Conservation (phyloP, 1,140 invertebrate species). For the Epicauta chinensis region DNA sequence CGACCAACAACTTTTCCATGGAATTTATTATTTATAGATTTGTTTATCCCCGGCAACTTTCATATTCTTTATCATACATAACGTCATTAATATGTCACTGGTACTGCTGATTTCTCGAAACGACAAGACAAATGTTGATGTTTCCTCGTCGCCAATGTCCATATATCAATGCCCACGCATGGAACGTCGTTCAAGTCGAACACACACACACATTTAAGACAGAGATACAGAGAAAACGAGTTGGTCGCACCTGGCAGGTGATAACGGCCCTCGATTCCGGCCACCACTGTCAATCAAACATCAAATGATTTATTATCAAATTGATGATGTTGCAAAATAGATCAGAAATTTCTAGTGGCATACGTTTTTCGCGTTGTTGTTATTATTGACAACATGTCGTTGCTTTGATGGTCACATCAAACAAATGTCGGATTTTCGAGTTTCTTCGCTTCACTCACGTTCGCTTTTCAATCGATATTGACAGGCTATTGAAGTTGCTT, state of each 20-base stretch:
- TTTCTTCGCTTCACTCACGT: conserved; percentile 16
- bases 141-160: conserved; percentile 25
- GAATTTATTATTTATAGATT: conserved; percentile 37
- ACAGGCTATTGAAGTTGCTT: conserved; percentile 37
- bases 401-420: conserved; percentile 28
- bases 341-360: not conserved
- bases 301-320: not conserved
- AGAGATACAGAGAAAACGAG: not conserved
- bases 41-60: conserved; percentile 36
- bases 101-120: conserved; percentile 33
- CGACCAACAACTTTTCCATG: conserved; percentile 20
- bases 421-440: conserved; percentile 30
- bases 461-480: conserved; percentile 27
- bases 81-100: conserved; percentile 36
- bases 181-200: not conserved
- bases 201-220: not conserved
- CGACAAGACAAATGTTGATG: conserved; percentile 37
- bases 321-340: not conserved
- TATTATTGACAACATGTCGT: conserved; percentile 30
- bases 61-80: conserved; percentile 34
- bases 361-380: not conserved
- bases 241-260: conserved; percentile 13
- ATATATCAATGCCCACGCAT: conserved; percentile 33
- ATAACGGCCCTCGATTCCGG: conserved; percentile 3
- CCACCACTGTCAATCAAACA: no score